Base-by-base conservation (phyloP, 2,113 vertebrate genomes). In the Oreocharis arfaki region DNA sequence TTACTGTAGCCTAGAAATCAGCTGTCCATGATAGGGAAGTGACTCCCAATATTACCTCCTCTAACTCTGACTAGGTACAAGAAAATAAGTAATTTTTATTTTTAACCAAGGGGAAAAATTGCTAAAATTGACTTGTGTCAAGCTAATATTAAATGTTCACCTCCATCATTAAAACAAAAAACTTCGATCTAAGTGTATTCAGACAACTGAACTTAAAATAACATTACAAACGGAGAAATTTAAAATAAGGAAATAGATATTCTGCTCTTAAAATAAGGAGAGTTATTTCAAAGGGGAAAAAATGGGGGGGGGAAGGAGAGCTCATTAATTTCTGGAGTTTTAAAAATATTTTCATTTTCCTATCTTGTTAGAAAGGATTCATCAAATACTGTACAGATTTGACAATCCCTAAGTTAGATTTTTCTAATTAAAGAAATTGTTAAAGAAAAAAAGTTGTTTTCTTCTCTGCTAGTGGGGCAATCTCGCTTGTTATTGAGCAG, bases 301-400 rank as follows among this genome's bases (percentile, higher is more conserved):
- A n/a, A 22, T 15, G 12, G 3, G 7, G 19, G 2, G 1, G 2
- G 5, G 5, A 39, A 26, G 5, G 5, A 3, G 2, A 26, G 4
- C 2, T 44, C 4, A 4, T 27, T 81, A 11, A 44, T 12, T 53
- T 73, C 28, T n/a, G 1, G 0, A 6, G 32, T n/a, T 52, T 75
- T 41, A 22, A 13, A 63, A 53, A 57, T 46, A 67, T 22, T 49
- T 70, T 16, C 1, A 27, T 65, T 53, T 78, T 44, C 5, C 55
- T 41, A n/a, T 32, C 59, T 60, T 73, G 16, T 60, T 57, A 30
- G 74, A 69, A 87, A 70, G 1, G 8, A 77, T 61, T 81, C 4
- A 74, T n/a, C 20, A 78, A 55, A 46, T 26, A 77, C 6, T 53
- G 20, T n/a, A 21, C 8, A 35, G 26, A 61, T 82, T 22, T 70